These are phyloP conservation scores for Lerista edwardsae DNA, from an alignment of 2,797 vertebrate species.

Conservation along the genomic window DNA sequence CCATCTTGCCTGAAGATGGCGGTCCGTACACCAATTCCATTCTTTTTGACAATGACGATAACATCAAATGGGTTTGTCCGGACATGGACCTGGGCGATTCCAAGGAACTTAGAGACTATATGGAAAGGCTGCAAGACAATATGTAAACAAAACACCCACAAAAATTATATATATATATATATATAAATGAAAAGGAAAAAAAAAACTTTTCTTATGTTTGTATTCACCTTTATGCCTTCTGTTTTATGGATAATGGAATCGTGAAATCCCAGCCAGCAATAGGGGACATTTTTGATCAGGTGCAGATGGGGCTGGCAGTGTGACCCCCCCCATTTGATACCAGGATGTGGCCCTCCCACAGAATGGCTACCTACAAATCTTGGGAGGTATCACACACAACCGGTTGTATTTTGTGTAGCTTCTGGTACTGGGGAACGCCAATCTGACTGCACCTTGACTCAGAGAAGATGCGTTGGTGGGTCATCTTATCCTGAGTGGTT, in stretches of 20 bases:
- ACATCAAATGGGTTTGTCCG: conserved; percentile 98
- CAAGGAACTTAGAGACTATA: conserved; percentile 92
- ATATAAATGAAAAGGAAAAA: conserved; percentile 26
- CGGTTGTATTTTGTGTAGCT: too few relatives aligned
- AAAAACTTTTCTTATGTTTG: conserved; percentile 73
- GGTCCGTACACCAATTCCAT: conserved; percentile 87
- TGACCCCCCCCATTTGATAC: conserved; percentile 43
- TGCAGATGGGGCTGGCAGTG: conserved; percentile 53
- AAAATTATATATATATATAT: not conserved
- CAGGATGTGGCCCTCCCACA: conserved; percentile 49
- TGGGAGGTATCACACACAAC: conserved; percentile 52
- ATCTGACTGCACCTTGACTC: conserved; percentile 55
- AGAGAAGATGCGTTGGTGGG: conserved; percentile 61
- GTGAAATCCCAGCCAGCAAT: conserved; percentile 74
- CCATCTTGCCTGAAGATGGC: conserved; percentile 91
- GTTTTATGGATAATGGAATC: conserved; percentile 77
- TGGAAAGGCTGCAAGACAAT: conserved; percentile 98
- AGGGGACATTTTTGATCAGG: conserved; percentile 61
- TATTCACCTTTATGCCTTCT: conserved; percentile 88
- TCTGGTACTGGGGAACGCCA: conserved; percentile 58
- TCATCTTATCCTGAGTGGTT: conserved; percentile 50
- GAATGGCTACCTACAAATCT: conserved; percentile 57
- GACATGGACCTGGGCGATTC: conserved; percentile 93
- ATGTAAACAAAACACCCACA: conserved; percentile 78
- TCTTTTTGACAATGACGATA: conserved; percentile 90